Percentiles rank a stretch among this genome's conserved stretches.
phyloP scores from a whole-genome alignment of 1,140 invertebrate genomes.

The Drosophila erecta region DNA sequence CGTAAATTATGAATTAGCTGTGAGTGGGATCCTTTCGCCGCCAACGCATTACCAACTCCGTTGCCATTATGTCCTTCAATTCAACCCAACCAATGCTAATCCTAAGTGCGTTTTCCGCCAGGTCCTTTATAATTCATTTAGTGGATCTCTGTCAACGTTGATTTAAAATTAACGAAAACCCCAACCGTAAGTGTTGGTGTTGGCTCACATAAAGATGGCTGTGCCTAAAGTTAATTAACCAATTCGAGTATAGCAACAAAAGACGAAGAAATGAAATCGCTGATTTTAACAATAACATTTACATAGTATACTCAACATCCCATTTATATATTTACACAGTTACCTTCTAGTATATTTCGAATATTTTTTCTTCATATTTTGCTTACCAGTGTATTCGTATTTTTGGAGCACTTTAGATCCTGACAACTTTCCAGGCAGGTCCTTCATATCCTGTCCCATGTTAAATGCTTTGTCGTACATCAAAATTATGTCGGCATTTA shows the following conservation, averaged over 20 bases:
- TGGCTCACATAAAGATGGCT: background rate
- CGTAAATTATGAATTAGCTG: conserved; percentile 63
- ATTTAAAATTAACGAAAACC: conserved; percentile 41
- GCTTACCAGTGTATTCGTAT: background rate
- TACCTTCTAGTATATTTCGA: background rate
- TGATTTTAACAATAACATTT: no score
- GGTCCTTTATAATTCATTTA: conserved; percentile 46
- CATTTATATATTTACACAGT: no score
- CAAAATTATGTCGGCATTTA: conserved; percentile 73
- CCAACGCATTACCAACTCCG: background rate
- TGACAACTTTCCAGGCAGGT: conserved; percentile 4
- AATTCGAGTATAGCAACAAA: no score
- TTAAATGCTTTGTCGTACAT: conserved; percentile 78
- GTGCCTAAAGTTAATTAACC: no score
- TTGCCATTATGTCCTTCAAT: conserved; percentile 12
- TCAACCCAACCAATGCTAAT: conserved; percentile 37
- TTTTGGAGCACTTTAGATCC: background rate
- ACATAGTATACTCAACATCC: background rate
- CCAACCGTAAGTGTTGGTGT: conserved; percentile 5
- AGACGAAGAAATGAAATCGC: no score
- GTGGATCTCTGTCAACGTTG: conserved; percentile 32
- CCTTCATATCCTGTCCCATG: conserved; percentile 15
- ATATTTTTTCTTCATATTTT: background rate
- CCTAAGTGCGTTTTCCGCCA: conserved; percentile 38
- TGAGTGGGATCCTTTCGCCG: conserved; percentile 22